Percentiles rank a stretch among this genome's conserved stretches.
Evolutionary conservation across 1,140 invertebrate species (phyloP).

Genomic region (Lucilia sericata): DNA sequence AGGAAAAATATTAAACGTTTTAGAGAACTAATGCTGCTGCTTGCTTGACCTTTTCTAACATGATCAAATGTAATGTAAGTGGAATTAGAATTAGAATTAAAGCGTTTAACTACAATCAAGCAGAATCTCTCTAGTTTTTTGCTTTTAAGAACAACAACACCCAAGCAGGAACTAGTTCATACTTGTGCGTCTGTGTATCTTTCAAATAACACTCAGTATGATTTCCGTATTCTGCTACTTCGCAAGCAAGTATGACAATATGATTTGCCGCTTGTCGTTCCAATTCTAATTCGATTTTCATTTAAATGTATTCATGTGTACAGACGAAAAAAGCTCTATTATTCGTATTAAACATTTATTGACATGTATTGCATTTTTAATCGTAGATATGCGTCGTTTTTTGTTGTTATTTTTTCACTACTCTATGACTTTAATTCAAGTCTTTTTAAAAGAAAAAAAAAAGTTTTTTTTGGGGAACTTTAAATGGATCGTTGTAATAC

Average conservation of each 20-base stretch:
- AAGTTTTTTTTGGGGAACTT: neutral
- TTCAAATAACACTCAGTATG: no score
- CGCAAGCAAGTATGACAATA: no score
- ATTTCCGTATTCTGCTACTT: no score
- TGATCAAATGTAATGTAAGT: neutral
- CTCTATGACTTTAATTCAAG: neutral
- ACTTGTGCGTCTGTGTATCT: no score
- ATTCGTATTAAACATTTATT: conserved; percentile 8
- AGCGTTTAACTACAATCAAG: neutral
- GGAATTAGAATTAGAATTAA: neutral
- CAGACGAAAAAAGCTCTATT: neutral
- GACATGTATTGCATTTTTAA: neutral
- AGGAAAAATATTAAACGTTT: neutral
- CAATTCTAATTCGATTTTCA: neutral
- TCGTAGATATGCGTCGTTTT: neutral
- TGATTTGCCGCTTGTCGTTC: neutral
- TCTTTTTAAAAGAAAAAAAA: neutral
- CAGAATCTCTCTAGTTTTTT: no score
- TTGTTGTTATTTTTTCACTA: neutral
- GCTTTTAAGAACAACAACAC: no score
- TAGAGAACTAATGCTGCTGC: neutral
- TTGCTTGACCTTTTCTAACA: neutral
- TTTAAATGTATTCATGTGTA: neutral
- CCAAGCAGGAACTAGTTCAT: no score
- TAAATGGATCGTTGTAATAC: neutral